These are phyloP conservation scores for Ibycter americanus DNA, from an alignment of 2,797 vertebrate genomes.

Conservation along the genomic window DNA sequence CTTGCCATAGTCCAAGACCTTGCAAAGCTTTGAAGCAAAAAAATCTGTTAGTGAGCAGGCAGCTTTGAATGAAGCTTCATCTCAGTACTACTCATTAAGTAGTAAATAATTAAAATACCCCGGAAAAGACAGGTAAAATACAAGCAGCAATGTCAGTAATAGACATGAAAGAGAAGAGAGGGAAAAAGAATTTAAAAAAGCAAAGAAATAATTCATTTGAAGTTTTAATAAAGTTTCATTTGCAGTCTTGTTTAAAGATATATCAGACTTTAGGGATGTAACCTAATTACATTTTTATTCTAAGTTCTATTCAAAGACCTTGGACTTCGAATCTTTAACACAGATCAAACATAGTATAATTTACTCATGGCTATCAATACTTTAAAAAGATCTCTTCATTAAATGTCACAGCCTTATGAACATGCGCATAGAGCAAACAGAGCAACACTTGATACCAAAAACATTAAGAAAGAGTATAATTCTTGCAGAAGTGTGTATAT, in stretches of 20 bases:
- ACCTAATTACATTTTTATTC: constrained; percentile 83
- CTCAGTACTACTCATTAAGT: constrained; percentile 71
- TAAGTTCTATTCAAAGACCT: constrained; percentile 75
- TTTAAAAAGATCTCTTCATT: constrained; percentile 86
- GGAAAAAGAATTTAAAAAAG: constrained; percentile 72
- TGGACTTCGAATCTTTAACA: constrained; percentile 78
- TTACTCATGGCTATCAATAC: constrained; percentile 88
- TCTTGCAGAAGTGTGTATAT: not conserved
- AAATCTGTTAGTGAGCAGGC: not conserved
- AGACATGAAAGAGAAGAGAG: constrained; percentile 79
- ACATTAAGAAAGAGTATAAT: not conserved
- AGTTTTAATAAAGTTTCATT: constrained; percentile 83
- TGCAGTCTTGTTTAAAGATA: constrained; percentile 82
- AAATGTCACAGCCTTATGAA: constrained; percentile 80
- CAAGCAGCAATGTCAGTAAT: constrained; percentile 75
- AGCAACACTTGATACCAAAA: constrained; percentile 30
- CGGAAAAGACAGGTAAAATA: constrained; percentile 79
- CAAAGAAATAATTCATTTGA: constrained; percentile 83
- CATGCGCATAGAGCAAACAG: constrained; percentile 36
- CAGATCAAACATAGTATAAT: constrained; percentile 85
- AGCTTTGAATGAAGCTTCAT: constrained; percentile 57
- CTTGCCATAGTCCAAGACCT: not conserved
- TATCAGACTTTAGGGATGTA: constrained; percentile 82
- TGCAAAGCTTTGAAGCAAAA: constrained; percentile 66
- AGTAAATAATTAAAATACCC: constrained; percentile 80